Base-by-base conservation (phyloP, 2,113 vertebrate species). In the Dendropsophus ebraccatus region DNA sequence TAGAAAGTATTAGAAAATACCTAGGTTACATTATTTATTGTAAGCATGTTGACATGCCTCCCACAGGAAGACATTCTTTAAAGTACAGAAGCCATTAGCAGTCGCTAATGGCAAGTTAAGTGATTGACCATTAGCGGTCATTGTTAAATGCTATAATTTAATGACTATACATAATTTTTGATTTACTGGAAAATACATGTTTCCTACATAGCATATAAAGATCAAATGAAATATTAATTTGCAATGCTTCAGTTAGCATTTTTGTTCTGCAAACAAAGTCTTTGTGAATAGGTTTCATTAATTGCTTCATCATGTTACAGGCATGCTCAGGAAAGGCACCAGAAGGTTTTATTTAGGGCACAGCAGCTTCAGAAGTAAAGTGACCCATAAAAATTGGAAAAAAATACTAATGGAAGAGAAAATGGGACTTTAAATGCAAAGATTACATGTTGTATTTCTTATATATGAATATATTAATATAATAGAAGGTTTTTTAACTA, bases 131-230 rank as follows among this genome's bases (percentile, higher is more conserved):
- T 83, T 83, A 60, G 69, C 32, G 47, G 32, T 30, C 35, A 54
- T 83, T 75, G 73, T 74, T 75, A 37, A 72, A 75, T 73, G 54
- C 52, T n/a, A 75, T 60, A 12, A 60, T 83, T 56, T 83, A 83
- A 60, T 83, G 69, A 70, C 12, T 74, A 60, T 28, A 74, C 70
- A 60, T 28, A 37, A 41, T 28, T 45, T 83, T 54, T 83, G 21
- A 74, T 83, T 74, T 60, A 83, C n/a, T 28, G 30, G 67, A 74
- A 14, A 45, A 83, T 56, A n/a, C n/a, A 28, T 47, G 52, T 81
- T 60, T 28, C 41, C 60, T 35, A 58, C 17, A 25, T 56, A 58
- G 16, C n/a, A 77, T 2, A 54, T 17, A 30, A 35, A 32, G 10
- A 30, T 54, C 14, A 77, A 77, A 35, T 12, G n/a, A 50, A 50